Conservation (phyloP, 2,888 invertebrate species). For the Lasioglossum zephyrum region DNA sequence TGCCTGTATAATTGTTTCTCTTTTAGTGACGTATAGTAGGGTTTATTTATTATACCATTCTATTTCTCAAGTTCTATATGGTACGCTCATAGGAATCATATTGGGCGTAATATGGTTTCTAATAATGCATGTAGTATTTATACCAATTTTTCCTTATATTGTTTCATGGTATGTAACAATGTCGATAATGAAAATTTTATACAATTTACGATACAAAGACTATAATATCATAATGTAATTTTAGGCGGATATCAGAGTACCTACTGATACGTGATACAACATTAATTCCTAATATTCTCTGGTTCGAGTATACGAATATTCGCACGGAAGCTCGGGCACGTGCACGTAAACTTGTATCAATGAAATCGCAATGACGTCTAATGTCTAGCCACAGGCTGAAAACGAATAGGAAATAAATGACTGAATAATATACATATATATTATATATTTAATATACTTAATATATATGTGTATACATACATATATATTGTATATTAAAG, state of each 20-base stretch:
- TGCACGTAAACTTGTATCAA: conserved; percentile 91
- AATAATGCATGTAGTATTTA: conserved; percentile 91
- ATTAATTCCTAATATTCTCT: conserved; percentile 95
- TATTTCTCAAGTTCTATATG: conserved; percentile 92
- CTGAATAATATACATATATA: conserved; percentile 28
- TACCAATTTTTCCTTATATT: conserved; percentile 93
- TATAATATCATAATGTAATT: conserved; percentile 13
- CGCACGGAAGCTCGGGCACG: conserved; percentile 93
- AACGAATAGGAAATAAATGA: conserved; percentile 70
- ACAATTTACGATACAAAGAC: background rate
- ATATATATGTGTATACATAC: background rate
- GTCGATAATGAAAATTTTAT: conserved; percentile 2
- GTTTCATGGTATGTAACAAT: conserved; percentile 91
- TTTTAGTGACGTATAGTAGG: conserved; percentile 89
- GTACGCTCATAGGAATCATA: conserved; percentile 89
- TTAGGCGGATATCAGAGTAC: conserved; percentile 93
- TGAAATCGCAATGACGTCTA: conserved; percentile 93
- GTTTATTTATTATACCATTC: conserved; percentile 96
- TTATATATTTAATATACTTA: background rate
- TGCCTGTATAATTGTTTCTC: conserved; percentile 86
- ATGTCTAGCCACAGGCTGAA: conserved; percentile 83
- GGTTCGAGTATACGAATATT: conserved; percentile 96
- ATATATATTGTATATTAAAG: background rate
- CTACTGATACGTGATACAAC: conserved; percentile 95
- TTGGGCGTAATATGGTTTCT: conserved; percentile 93